A percentile compares a stretch with the other conserved stretches of the same genome.
Evolutionary conservation across 2,888 invertebrate species (phyloP).

Genomic region (Latrodectus elegans): DNA sequence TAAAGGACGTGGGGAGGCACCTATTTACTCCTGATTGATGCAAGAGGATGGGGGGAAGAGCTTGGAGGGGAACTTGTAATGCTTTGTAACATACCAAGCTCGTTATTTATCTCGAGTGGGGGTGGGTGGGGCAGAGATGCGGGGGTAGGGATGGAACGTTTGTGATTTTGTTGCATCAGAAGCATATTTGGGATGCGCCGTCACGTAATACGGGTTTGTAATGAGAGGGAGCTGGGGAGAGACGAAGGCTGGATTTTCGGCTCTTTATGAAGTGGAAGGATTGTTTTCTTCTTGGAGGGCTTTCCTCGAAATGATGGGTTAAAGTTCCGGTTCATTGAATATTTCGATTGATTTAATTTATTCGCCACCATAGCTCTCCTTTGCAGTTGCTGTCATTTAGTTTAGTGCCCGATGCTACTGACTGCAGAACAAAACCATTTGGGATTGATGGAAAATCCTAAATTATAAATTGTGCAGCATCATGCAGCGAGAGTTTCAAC

Average conservation of each 20-base stretch:
- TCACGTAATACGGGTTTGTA: slow-evolving; percentile 24
- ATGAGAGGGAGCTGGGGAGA: slow-evolving; percentile 18
- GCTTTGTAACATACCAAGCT: slow-evolving; percentile 19
- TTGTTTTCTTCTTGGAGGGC: background rate
- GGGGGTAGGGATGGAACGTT: background rate
- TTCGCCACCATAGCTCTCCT: too few relatives aligned
- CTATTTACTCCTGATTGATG: slow-evolving; percentile 48
- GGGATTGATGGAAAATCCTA: too few relatives aligned
- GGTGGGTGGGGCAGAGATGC: background rate
- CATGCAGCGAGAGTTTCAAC: too few relatives aligned
- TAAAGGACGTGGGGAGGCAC: background rate
- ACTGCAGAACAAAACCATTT: too few relatives aligned
- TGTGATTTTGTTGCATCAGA: slow-evolving; percentile 9
- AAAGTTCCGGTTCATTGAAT: slow-evolving; percentile 20
- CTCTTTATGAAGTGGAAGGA: background rate
- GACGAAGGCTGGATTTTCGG: slow-evolving; percentile 4
- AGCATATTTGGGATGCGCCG: slow-evolving; percentile 27
- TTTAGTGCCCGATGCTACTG: too few relatives aligned
- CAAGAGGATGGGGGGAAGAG: slow-evolving; percentile 1
- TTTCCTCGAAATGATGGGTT: background rate
- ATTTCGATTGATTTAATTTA: background rate
- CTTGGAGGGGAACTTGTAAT: slow-evolving; percentile 5
- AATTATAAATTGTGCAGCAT: too few relatives aligned
- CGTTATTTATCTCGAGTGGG: slow-evolving; percentile 46
- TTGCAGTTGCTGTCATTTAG: too few relatives aligned